Base-by-base conservation (phyloP, 2,888 invertebrate genomes). In the Elysia crispata region DNA sequence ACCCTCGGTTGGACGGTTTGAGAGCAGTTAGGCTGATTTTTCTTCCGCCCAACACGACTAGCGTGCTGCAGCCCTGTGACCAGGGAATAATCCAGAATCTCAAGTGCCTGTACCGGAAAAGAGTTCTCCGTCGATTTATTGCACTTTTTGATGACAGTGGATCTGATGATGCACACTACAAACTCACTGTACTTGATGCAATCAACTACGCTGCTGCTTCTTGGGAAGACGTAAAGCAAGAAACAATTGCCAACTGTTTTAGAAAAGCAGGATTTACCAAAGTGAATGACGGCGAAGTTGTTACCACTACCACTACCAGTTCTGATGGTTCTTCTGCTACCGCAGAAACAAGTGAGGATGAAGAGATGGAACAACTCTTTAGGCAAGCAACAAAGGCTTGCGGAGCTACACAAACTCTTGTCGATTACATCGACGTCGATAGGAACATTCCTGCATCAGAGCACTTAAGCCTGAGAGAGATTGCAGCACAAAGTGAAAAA, bases 1-100 rank as follows among this genome's bases (percentile, higher is more conserved):
- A 86, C 60, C 86, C 85, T 11, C 70, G 49, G 13, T 50, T 86
- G 0, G 69, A 73, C 23, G 72, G 73, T 11, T 72, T 86, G 41
- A 82, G 79, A 72, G 73, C 78, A 18, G 73, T 84, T 3, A 76
- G 76, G 30, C 60, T 87, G n/a, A 70, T 84, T 13, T 87, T 86
- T 74, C 83, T 87, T 23, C 86, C 85, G n/a, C 84, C 85, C 11
- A 86, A 86, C 76, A 83, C 85, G 18, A 86, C 86, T 30, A 75
- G 74, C 41, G 76, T 82, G 11, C 82, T 82, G 0, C 87, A 87
- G 69, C 87, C 87, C 1, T 85, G 86, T 84, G 85, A 86, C 77
- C 84, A 85, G 62, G 85, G 86, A 0, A 81, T 88, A 25, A 86
- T 86, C 18, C 76, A 84, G 11, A 79, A 81, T 49, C 72, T 86